These are phyloP conservation scores for Pogonus chalceus DNA, from an alignment of 1,140 invertebrate species.

Conservation along the genomic window DNA sequence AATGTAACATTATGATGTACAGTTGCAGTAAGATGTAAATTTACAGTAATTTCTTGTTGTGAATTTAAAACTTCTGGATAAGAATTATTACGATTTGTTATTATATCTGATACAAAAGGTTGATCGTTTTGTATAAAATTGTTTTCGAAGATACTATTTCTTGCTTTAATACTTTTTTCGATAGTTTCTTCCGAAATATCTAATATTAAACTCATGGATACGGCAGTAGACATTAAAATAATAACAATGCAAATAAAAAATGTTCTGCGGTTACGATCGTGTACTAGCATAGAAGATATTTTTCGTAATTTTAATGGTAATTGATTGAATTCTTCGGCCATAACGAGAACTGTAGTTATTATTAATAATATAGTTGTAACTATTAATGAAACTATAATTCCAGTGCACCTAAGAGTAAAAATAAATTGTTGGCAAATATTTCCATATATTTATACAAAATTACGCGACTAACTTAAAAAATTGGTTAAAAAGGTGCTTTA, in stretches of 20 bases:
- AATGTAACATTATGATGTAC: conserved; percentile 37
- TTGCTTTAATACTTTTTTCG: neutral
- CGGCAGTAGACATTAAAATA: conserved; percentile 59
- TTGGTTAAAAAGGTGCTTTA: no score
- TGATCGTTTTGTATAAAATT: neutral
- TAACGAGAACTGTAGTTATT: conserved; percentile 61
- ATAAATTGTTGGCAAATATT: no score
- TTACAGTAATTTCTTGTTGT: conserved; percentile 28
- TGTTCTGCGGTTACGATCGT: conserved; percentile 57
- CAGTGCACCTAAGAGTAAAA: neutral
- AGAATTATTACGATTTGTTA: neutral
- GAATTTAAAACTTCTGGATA: neutral
- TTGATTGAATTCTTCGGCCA: conserved; percentile 75
- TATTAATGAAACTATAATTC: conserved; percentile 36
- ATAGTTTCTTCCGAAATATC: conserved; percentile 14
- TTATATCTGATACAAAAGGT: neutral
- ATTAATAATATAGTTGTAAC: conserved; percentile 56
- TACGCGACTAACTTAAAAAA: no score
- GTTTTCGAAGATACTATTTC: neutral
- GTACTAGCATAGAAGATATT: conserved; percentile 62
- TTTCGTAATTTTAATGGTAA: conserved; percentile 51
- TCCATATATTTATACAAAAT: no score
- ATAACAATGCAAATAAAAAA: conserved; percentile 72
- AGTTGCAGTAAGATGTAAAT: conserved; percentile 32
- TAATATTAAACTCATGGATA: conserved; percentile 35